These are phyloP conservation scores for Subanguina moxae DNA, from an alignment of 1,140 invertebrate genomes.

Conservation along the genomic window DNA sequence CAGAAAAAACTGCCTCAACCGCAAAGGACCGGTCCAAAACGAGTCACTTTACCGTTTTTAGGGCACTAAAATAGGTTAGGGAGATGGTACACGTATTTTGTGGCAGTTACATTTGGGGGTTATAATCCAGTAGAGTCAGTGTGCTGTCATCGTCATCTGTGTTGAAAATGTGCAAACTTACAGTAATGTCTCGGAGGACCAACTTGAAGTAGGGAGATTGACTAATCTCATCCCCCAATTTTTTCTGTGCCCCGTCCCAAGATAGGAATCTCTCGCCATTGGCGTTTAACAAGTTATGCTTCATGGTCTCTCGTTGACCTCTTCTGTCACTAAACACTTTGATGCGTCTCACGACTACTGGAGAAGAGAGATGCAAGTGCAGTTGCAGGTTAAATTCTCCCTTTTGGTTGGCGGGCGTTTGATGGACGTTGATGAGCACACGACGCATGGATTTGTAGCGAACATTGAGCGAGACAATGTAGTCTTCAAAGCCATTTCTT, in stretches of 20 bases:
- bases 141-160: no score
- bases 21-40: no score
- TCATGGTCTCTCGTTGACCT: constrained; percentile 1
- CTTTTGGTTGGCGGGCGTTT: background rate
- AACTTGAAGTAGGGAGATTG: constrained; percentile 20
- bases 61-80: no score
- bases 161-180: no score
- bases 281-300: constrained; percentile 20
- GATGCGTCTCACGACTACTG: constrained; percentile 13
- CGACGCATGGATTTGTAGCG: constrained; percentile 23
- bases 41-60: no score
- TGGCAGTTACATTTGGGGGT: no score
- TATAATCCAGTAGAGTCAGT: no score
- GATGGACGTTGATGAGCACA: constrained; percentile 10
- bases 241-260: constrained; percentile 5
- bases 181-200: background rate
- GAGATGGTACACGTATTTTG: no score
- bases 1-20: no score
- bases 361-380: constrained; percentile 26
- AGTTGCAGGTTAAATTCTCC: constrained; percentile 9
- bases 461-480: constrained; percentile 4
- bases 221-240: constrained; percentile 10
- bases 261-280: constrained; percentile 22
- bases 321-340: constrained; percentile 12
- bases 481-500: no score